Evolutionary conservation across 1,140 invertebrate species (phyloP).

Genomic region (Marisa cornuarietis): DNA sequence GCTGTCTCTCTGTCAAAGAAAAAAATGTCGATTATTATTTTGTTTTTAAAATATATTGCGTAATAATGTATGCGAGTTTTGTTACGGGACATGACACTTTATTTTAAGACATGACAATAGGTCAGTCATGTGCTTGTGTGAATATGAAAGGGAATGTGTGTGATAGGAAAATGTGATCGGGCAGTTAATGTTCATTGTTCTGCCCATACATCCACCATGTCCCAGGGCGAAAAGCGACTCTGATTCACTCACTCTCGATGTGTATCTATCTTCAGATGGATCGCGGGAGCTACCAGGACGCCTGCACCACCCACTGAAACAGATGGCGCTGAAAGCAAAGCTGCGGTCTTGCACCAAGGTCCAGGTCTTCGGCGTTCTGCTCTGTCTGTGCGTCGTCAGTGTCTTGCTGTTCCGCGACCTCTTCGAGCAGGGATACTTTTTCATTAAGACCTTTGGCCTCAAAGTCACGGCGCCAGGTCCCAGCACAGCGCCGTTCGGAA

Average conservation of each 20-base stretch:
- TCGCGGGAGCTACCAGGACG: too few species aligned
- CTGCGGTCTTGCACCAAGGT: background rate
- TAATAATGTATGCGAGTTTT: background rate
- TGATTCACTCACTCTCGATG: too few species aligned
- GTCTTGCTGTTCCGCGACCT: slow-evolving; percentile 1
- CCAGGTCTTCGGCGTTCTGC: slow-evolving; percentile 8
- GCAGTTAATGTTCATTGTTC: too few species aligned
- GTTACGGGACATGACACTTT: background rate
- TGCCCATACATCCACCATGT: too few species aligned
- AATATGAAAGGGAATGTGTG: background rate
- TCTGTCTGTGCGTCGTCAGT: background rate
- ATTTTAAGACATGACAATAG: background rate
- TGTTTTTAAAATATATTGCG: background rate
- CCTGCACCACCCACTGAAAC: too few species aligned
- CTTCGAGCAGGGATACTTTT: background rate
- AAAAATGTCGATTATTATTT: too few species aligned
- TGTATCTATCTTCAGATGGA: too few species aligned
- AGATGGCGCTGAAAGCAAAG: background rate
- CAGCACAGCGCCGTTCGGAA: too few species aligned
- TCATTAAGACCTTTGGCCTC: too few species aligned
- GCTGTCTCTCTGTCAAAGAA: too few species aligned
- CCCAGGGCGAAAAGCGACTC: too few species aligned
- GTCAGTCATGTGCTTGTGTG: background rate
- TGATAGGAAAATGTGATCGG: background rate
- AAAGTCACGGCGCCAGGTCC: too few species aligned